A percentile compares a stretch with the other conserved stretches of the same genome.
These are phyloP conservation scores for Criorhina ranunculi DNA, from an alignment of 2,888 invertebrate genomes.

Conservation along the genomic window DNA sequence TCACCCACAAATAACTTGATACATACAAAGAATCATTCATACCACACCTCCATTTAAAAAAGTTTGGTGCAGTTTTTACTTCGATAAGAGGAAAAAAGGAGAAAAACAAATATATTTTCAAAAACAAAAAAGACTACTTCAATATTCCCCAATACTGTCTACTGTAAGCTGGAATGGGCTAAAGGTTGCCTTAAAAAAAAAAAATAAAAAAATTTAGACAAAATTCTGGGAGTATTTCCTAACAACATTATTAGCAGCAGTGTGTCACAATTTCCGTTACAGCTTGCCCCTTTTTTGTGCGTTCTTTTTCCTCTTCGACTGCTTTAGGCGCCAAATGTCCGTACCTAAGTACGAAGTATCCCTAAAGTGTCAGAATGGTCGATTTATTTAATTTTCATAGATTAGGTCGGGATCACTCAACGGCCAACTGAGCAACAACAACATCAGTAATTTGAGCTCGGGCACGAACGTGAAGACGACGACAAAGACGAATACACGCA, in stretches of 20 bases:
- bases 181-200: background rate
- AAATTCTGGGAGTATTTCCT: slow-evolving; percentile 55
- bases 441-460: slow-evolving; percentile 55
- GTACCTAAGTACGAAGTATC: slow-evolving; percentile 59
- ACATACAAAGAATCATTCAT: slow-evolving; percentile 1
- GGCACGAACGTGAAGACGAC: slow-evolving; percentile 21
- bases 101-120: background rate
- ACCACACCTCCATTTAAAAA: background rate
- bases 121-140: slow-evolving; percentile 19
- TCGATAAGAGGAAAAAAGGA: background rate
- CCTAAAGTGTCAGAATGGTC: slow-evolving; percentile 82
- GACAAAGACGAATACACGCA: slow-evolving; percentile 32
- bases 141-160: slow-evolving; percentile 11
- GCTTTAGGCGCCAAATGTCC: slow-evolving; percentile 60
- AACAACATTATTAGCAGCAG: slow-evolving; percentile 70
- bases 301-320: slow-evolving; percentile 4
- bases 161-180: slow-evolving; percentile 1
- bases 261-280: slow-evolving; percentile 71
- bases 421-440: slow-evolving; percentile 53
- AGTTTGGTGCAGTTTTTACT: slow-evolving; percentile 18
- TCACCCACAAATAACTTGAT: slow-evolving; percentile 66
- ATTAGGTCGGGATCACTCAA: slow-evolving; percentile 71
- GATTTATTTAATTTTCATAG: slow-evolving; percentile 82
- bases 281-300: slow-evolving; percentile 45
- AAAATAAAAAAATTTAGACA: slow-evolving; percentile 24